Evolutionary conservation across 2,888 invertebrate genomes (phyloP).

Genomic region (Polydesmus complanatus): DNA sequence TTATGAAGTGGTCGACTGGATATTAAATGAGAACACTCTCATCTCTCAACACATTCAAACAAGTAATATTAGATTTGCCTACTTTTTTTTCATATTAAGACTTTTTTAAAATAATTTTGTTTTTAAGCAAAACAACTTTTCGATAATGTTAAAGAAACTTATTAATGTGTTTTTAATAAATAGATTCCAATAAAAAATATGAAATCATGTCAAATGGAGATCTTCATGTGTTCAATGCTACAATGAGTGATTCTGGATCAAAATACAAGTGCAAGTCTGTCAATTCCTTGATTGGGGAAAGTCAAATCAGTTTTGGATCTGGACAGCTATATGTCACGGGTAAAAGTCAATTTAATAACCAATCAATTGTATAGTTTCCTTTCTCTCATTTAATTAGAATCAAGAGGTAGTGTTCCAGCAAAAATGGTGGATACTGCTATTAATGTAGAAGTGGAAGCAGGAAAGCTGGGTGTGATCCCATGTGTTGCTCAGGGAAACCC

Average conservation of each 20-base stretch:
- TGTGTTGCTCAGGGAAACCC: conserved; percentile 40
- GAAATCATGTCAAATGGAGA: conserved; percentile 3
- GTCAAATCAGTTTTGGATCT: neutral
- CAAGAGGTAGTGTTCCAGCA: neutral
- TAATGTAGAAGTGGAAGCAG: neutral
- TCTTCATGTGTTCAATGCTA: neutral
- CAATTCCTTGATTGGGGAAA: conserved; percentile 5
- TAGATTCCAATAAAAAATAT: conserved; percentile 2
- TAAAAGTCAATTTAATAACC: no score
- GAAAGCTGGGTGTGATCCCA: conserved; percentile 38
- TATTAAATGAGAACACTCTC: no score
- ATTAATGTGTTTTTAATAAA: neutral
- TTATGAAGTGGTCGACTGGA: no score
- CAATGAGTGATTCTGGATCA: neutral
- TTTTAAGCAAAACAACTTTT: neutral
- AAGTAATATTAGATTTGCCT: no score
- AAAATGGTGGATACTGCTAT: neutral
- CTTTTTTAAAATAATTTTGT: no score
- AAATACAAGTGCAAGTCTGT: conserved; percentile 13
- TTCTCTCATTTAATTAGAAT: no score
- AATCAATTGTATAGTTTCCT: no score
- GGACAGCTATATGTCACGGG: conserved; percentile 13
- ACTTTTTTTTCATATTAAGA: no score
- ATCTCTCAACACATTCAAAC: no score
- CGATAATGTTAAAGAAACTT: no score